Evolutionary conservation across 2,888 invertebrate species (phyloP), one percentile per base, ranked within the genome.

Genomic region (Spodoptera picta): DNA sequence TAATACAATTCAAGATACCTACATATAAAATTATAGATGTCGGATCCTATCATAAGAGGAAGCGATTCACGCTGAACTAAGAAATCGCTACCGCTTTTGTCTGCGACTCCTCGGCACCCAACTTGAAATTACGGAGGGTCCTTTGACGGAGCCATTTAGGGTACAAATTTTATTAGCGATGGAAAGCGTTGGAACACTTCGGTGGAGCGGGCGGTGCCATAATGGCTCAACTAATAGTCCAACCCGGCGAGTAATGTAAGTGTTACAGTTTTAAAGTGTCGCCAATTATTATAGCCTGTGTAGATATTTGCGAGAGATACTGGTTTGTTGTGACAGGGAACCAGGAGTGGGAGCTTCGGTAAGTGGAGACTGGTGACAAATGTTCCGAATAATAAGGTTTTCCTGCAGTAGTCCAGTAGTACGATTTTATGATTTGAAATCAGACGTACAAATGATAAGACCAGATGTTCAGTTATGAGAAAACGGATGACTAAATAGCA

Each of bases 101-200:
- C 42, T 49, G 48, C 1, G 53, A 42, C 70, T 63, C 45, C 52
- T 61, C 60, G 54, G 61, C 65, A 65, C 65, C 72, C 67, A 72
- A 75, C 71, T 73, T 49, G 53, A 73, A 77, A 80, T 81, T 82
- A 79, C 73, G 62, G 55, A 56, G 73, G 73, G 70, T 71, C 83
- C 88, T 88, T 87, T 88, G 87, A 88, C 80, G 69, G 56, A 70
- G 74, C 84, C 85, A 88, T 87, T 87, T 86, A 81, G 80, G 73
- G 70, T 70, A 77, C 83, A 87, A 88, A 88, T 88, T 84, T 82
- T 83, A 87, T 88, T 88, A 88, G 78, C 66, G 77, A 61, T 72
- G 75, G 78, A 79, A 77, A 80, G 83, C 70, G 77, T 46, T 43
- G 65, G 65, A 65, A 68, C 70, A 69, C 68, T 72, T 65, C 65